Evolutionary conservation across 2,888 invertebrate genomes (phyloP), one percentile per base, ranked within the genome.

Genomic region (Cerceris rybyensis): DNA sequence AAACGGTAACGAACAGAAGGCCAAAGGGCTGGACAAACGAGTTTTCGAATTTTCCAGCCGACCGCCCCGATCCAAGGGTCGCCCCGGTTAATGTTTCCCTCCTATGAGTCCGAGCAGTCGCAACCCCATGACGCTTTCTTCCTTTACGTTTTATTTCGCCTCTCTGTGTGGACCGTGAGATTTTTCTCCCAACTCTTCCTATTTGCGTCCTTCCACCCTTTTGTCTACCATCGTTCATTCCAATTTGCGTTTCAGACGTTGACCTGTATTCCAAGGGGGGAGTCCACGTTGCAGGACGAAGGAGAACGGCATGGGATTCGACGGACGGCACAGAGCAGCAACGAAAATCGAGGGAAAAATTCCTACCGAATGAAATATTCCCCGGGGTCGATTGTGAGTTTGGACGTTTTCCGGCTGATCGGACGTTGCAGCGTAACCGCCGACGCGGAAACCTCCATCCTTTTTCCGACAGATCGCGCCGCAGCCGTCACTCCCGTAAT

Each of bases 381-480:
- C 87, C 86, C 82, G 70, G 78, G 86, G 85, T 76, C 84, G 86
- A 88, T 84, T 86, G 89, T 82, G 89, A 89, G 88, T 89, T 88
- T 86, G 88, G 87, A 90, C 89, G 86, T 89, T 91, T 91, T 89
- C 86, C 89, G 89, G 87, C 83, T 91, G 91, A 90, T 91, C 88
- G 88, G 87, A 72, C 87, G 85, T 84, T 88, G 88, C 88, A 85
- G 80, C 80, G 86, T 82, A 87, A 83, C 86, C 88, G 79, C 72
- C 80, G 86, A 86, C 82, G 87, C 83, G 89, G 86, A 90, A 90
- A 89, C 83, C 84, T 86, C 83, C 82, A 87, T 87, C 86, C 88
- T 85, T 86, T 85, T 80, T 83, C 72, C 81, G 81, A 80, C 80
- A 76, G 70, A 76, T 72, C 81, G 74, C 73, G 72, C 66, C 71